Percentiles rank a stretch among this genome's conserved stretches.
Evolutionary conservation across 2,888 invertebrate genomes (phyloP).

Genomic region (Cepaea hortensis): DNA sequence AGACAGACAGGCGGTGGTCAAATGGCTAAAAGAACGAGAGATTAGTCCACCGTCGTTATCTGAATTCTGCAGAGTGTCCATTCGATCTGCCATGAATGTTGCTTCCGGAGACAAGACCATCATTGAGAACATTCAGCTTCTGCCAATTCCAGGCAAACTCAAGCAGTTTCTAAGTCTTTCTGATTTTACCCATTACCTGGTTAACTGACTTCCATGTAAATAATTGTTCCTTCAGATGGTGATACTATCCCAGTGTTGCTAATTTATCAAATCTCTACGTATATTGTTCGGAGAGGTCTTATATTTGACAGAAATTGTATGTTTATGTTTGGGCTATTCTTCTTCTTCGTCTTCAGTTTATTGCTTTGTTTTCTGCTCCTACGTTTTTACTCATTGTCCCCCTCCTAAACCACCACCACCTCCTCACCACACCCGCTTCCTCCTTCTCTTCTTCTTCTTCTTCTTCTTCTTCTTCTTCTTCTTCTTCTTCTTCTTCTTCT

Average conservation of each 20-base stretch:
- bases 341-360: too few relatives aligned
- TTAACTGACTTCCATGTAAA: neutral
- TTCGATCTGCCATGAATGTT: conserved; percentile 61
- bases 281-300: too few relatives aligned
- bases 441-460: too few relatives aligned
- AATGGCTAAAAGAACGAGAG: conserved; percentile 62
- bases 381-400: too few relatives aligned
- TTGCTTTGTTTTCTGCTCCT: too few relatives aligned
- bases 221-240: neutral
- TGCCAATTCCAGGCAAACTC: conserved; percentile 62
- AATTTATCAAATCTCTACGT: too few relatives aligned
- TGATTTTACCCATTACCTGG: conserved; percentile 56
- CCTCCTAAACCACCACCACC: too few relatives aligned
- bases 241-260: too few relatives aligned
- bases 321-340: too few relatives aligned
- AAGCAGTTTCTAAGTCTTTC: conserved; percentile 62
- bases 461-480: neutral
- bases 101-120: conserved; percentile 65
- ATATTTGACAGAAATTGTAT: too few relatives aligned
- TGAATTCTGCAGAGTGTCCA: conserved; percentile 62
- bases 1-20: conserved; percentile 60
- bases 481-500: neutral
- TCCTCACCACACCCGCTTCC: too few relatives aligned
- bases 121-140: conserved; percentile 57
- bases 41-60: conserved; percentile 59